phyloP scores from a whole-genome alignment of 2,888 invertebrate genomes.

The Lomographa bimaculata region DNA sequence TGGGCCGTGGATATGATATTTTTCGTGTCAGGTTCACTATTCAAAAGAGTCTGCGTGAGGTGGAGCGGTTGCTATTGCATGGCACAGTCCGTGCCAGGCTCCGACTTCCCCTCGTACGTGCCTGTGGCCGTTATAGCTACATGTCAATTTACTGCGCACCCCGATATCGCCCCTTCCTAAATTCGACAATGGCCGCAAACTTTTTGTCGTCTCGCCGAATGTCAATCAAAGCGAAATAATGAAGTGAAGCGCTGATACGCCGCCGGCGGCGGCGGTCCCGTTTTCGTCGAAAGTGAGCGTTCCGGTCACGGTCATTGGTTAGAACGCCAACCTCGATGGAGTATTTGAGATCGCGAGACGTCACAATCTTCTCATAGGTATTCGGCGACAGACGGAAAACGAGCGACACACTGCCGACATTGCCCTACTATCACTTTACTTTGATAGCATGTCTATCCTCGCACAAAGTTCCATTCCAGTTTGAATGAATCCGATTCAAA shows the following conservation, averaged over 20 bases:
- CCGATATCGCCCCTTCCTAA: slow-evolving; percentile 37
- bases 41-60: slow-evolving; percentile 63
- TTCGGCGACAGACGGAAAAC: slow-evolving; percentile 19
- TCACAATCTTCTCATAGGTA: slow-evolving; percentile 48
- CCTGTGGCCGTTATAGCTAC: slow-evolving; percentile 58
- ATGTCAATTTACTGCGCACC: slow-evolving; percentile 45
- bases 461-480: slow-evolving; percentile 15
- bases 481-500: slow-evolving; percentile 17
- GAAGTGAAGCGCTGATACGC: slow-evolving; percentile 33
- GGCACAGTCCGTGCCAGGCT: slow-evolving; percentile 71
- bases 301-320: slow-evolving; percentile 66
- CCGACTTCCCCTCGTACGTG: slow-evolving; percentile 57
- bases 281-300: slow-evolving; percentile 63
- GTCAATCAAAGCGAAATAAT: slow-evolving; percentile 46
- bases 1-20: slow-evolving; percentile 42
- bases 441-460: slow-evolving; percentile 40
- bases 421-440: slow-evolving; percentile 79
- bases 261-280: slow-evolving; percentile 47
- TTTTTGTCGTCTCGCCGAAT: slow-evolving; percentile 40
- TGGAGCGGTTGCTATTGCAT: slow-evolving; percentile 52
- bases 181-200: slow-evolving; percentile 35
- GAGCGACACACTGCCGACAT: slow-evolving; percentile 20
- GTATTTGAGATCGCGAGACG: slow-evolving; percentile 25
- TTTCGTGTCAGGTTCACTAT: slow-evolving; percentile 53
- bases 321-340: slow-evolving; percentile 47